phyloP scores from a whole-genome alignment of 2,113 vertebrate species.

The Ivindomyrus marchei region DNA sequence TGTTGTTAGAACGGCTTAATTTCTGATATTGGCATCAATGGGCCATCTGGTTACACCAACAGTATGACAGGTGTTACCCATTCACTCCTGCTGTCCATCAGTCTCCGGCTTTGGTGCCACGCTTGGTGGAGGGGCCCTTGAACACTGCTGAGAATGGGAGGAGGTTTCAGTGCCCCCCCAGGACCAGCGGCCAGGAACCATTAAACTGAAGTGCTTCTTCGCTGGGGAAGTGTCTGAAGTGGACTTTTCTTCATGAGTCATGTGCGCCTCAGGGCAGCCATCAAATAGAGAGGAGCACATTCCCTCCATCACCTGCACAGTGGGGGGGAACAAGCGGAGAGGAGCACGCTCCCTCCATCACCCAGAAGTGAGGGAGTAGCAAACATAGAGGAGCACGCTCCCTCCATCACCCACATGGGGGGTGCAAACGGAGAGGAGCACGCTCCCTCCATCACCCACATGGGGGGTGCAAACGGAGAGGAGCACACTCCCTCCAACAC shows the following conservation, averaged over 20 bases:
- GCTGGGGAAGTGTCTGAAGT: background rate
- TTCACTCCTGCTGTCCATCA: background rate
- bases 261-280: background rate
- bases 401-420: too few relatives aligned
- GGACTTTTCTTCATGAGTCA: background rate
- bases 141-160: background rate
- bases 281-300: background rate
- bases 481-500: background rate
- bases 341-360: background rate
- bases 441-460: background rate
- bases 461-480: too few relatives aligned
- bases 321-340: too few relatives aligned
- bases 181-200: background rate
- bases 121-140: background rate
- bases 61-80: background rate
- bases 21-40: background rate
- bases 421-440: too few relatives aligned
- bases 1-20: background rate
- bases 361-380: background rate
- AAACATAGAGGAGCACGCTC: background rate
- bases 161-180: background rate
- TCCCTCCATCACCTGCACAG: too few relatives aligned
- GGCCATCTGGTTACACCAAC: background rate
- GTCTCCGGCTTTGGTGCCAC: background rate
- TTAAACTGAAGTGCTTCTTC: background rate